phyloP scores from a whole-genome alignment of 2,888 invertebrate species.

The Calephelis perditalis region DNA sequence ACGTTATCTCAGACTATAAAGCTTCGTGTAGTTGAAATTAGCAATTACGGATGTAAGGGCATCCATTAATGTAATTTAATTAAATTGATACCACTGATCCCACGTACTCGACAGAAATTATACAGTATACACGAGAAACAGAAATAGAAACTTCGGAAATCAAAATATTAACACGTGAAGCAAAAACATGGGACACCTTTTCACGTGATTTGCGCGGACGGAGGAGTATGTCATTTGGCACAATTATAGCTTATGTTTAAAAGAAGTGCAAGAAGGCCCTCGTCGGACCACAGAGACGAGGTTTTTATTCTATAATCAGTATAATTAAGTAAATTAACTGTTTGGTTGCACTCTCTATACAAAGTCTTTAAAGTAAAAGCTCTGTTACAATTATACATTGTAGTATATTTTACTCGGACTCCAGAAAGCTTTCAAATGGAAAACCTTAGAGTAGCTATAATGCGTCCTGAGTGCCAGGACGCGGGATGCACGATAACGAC shows the following conservation, averaged over 20 bases:
- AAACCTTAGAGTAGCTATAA: conserved; percentile 1
- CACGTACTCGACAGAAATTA: not conserved
- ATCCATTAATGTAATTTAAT: conserved; percentile 6
- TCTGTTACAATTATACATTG: too few species aligned
- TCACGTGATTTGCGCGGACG: too few species aligned
- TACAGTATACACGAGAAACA: not conserved
- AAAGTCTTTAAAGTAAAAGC: too few species aligned
- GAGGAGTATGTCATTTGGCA: too few species aligned
- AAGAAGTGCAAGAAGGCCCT: too few species aligned
- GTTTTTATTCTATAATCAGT: too few species aligned
- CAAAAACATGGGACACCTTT: not conserved
- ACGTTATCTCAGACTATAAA: not conserved
- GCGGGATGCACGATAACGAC: not conserved
- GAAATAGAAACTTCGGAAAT: not conserved
- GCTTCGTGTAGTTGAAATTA: conserved; percentile 7
- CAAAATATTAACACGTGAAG: not conserved
- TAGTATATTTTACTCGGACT: not conserved
- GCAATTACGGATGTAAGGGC: not conserved
- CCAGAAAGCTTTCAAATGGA: conserved; percentile 4
- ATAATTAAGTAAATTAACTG: too few species aligned
- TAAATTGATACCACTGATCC: conserved; percentile 6
- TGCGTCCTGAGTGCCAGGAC: conserved; percentile 5
- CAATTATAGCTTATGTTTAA: too few species aligned
- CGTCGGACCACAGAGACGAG: too few species aligned
- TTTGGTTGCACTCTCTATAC: too few species aligned